Evolutionary conservation across 2,113 vertebrate genomes (phyloP).

Genomic region (Pollimyrus isidori): DNA sequence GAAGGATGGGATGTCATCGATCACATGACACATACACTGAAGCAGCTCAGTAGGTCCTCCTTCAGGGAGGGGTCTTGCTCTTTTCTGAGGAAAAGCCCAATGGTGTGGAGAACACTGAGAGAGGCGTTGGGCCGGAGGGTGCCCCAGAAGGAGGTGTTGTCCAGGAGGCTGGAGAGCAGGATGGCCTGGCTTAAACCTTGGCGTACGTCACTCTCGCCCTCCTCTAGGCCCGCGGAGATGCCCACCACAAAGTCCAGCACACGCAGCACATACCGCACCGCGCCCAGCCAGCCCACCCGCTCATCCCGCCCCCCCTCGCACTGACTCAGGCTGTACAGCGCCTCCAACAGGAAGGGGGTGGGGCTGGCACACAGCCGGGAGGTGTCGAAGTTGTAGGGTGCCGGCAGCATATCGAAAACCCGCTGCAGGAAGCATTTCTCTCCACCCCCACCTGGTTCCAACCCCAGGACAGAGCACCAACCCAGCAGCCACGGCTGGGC

Average conservation of each 20-base stretch:
- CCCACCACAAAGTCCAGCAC: slow-evolving; percentile 71
- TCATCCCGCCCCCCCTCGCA: slow-evolving; percentile 63
- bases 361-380: slow-evolving; percentile 70
- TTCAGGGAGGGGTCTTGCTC: slow-evolving; percentile 59
- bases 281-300: slow-evolving; percentile 55
- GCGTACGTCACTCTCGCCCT: slow-evolving; percentile 64
- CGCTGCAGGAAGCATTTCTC: slow-evolving; percentile 70
- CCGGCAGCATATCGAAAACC: slow-evolving; percentile 68
- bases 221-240: slow-evolving; percentile 57
- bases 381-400: slow-evolving; percentile 58
- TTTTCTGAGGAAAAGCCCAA: slow-evolving; percentile 65
- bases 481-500: slow-evolving; percentile 50
- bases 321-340: slow-evolving; percentile 60
- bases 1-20: neutral
- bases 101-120: slow-evolving; percentile 64
- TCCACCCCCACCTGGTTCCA: slow-evolving; percentile 29
- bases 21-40: slow-evolving; percentile 65
- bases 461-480: slow-evolving; percentile 50
- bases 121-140: slow-evolving; percentile 62
- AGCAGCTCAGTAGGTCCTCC: slow-evolving; percentile 77
- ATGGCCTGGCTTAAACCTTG: slow-evolving; percentile 73
- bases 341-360: slow-evolving; percentile 58
- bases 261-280: slow-evolving; percentile 66
- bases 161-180: slow-evolving; percentile 78
- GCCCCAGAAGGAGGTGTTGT: slow-evolving; percentile 76